Evolutionary conservation across 2,113 vertebrate species (phyloP), one percentile per base, ranked within the genome.

Genomic region (Varanus salvator): DNA sequence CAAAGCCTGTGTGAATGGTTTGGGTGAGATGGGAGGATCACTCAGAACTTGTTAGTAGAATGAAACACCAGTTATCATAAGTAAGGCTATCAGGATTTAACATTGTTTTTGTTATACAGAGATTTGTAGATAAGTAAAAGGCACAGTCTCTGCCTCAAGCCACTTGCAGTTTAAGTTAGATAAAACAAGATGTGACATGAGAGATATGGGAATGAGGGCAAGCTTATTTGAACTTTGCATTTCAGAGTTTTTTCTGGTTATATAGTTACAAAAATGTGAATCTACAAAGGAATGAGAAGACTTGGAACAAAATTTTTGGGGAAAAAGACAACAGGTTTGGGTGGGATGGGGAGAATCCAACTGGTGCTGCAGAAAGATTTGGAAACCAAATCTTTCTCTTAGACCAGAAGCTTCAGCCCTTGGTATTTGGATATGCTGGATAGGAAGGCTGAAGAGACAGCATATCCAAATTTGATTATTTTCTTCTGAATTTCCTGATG

Each of bases 171-270:
- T 81, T 90, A 87, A 29, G 69, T 60, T 50, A 86, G 84, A 90
- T 87, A 87, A 90, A 90, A 90, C 69, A 29, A 90, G 77, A 86
- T 81, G 78, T 74, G 77, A 76, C 84, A 82, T 82, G 54, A 81
- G 54, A 81, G 78, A 86, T 86, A 90, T 74, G 69, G 50, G 54
- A 82, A 81, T 44, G 76, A 34, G 68, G 23, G 69, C 29, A 38
- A 91, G 74, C 52, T 48, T 71, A 91, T 87, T 66, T 90, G 0
- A 85, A 69, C 74, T 90, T 89, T 83, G 69, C 34, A n/a, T 83
- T 74, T 83, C n/a, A 60, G 48, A 57, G 27, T 82, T 44, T 60
- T 89, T 86, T 76, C 38, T 27, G 31, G 72, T 85, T 85, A 78
- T 23, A 0, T 84, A 66, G 50, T 34, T 80, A 27, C 50, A 88